phyloP scores from a whole-genome alignment of 2,888 invertebrate species.

The Drosophila meridiana region DNA sequence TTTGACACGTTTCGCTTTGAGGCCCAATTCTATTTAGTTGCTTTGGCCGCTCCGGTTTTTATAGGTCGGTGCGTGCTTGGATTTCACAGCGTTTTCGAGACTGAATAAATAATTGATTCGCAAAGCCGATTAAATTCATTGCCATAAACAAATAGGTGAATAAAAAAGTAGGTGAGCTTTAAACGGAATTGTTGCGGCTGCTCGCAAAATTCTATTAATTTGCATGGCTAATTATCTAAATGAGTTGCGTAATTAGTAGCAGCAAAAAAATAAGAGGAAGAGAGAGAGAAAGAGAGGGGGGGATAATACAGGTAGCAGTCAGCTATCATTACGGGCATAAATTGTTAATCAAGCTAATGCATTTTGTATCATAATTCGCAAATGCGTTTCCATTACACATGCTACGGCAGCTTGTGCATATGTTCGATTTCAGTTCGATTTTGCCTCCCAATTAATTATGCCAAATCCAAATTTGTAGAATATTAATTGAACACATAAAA shows the following conservation, averaged over 20 bases:
- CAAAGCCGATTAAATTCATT: constrained; percentile 56
- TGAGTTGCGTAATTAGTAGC: constrained; percentile 64
- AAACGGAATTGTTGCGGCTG: constrained; percentile 17
- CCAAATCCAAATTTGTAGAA: constrained; percentile 17
- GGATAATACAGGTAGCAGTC: constrained; percentile 6
- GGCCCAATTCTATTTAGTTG: constrained; percentile 30
- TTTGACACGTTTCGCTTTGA: constrained; percentile 31
- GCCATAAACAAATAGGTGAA: constrained; percentile 32
- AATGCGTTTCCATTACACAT: constrained; percentile 9
- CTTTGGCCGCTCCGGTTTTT: constrained; percentile 2
- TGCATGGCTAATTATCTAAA: constrained; percentile 68
- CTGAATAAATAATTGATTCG: constrained; percentile 54
- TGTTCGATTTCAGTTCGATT: constrained; percentile 16
- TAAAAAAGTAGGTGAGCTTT: constrained; percentile 13
- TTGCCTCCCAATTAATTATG: constrained; percentile 41
- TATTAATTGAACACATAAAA: not conserved
- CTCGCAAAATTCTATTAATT: constrained; percentile 51
- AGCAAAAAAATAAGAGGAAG: constrained; percentile 22
- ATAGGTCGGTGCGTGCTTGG: constrained; percentile 44
- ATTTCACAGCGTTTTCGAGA: constrained; percentile 34
- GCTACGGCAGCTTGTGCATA: constrained; percentile 4
- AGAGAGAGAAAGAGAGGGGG: not conserved
- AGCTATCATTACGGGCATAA: constrained; percentile 33
- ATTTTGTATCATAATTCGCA: constrained; percentile 41
- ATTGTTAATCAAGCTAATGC: constrained; percentile 65